Conservation (phyloP, 2,888 invertebrate genomes). For the Pheosia gnoma region DNA sequence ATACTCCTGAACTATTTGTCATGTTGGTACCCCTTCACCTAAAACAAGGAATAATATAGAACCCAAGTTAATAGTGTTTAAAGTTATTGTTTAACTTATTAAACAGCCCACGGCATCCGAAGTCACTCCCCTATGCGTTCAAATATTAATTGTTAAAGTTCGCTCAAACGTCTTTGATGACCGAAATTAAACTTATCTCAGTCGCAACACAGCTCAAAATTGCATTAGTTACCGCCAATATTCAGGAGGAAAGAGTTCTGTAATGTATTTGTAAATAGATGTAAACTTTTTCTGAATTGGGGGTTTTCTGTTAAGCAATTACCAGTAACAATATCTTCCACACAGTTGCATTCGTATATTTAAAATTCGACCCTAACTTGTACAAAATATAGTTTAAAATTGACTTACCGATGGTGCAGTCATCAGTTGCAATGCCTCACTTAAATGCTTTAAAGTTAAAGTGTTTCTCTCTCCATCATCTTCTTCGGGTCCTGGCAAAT, state of each 20-base stretch:
- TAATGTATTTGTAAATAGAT: too few relatives aligned
- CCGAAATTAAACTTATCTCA: not conserved
- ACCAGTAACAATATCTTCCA: too few relatives aligned
- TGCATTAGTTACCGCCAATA: not conserved
- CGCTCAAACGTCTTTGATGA: conserved; percentile 19
- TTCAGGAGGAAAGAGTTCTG: too few relatives aligned
- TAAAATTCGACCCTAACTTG: not conserved
- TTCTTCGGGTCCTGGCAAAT: conserved; percentile 85
- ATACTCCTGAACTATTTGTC: too few relatives aligned
- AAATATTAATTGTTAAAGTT: conserved; percentile 31
- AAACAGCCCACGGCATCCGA: conserved; percentile 9
- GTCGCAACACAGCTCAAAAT: conserved; percentile 10
- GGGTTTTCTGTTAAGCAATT: too few relatives aligned
- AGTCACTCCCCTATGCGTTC: conserved; percentile 16
- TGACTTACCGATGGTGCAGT: conserved; percentile 92
- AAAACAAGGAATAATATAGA: too few relatives aligned
- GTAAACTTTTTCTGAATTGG: too few relatives aligned
- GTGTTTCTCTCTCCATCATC: conserved; percentile 86
- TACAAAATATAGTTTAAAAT: not conserved
- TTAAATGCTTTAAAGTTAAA: conserved; percentile 90
- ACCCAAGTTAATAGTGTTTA: not conserved
- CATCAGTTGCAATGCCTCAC: conserved; percentile 91
- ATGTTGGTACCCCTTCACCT: too few relatives aligned
- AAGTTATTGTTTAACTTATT: conserved; percentile 14
- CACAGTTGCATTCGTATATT: not conserved